Evolutionary conservation across 2,797 vertebrate species (phyloP).

Genomic region (Bucorvus abyssinicus): DNA sequence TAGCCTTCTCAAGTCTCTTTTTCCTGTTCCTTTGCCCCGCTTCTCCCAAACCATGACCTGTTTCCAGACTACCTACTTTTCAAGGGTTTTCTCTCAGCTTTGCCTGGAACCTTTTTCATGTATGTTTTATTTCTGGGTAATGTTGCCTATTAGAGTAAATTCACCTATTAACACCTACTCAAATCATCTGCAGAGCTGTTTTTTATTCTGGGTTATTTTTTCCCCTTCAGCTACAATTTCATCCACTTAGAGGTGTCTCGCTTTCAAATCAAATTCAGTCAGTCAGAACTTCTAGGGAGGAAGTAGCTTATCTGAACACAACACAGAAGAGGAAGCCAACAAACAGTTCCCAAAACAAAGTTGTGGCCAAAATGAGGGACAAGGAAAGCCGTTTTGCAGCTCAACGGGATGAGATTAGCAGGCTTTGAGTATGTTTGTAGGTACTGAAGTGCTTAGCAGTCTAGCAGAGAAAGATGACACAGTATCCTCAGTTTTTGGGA

Average conservation of each 20-base stretch:
- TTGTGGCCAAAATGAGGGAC: not conserved
- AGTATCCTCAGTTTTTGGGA: not conserved
- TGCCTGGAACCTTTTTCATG: not conserved
- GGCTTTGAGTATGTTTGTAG: not conserved
- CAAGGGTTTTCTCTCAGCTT: not conserved
- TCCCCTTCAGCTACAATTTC: not conserved
- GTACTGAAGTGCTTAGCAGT: not conserved
- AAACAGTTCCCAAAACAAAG: not conserved
- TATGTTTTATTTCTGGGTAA: not conserved
- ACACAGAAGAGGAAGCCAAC: not conserved
- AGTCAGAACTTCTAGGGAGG: not conserved
- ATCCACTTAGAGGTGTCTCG: not conserved
- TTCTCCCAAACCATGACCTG: not conserved
- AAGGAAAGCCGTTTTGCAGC: not conserved
- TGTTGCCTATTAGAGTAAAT: not conserved
- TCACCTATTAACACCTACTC: not conserved
- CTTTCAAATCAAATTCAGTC: not conserved
- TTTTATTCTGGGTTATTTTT: not conserved
- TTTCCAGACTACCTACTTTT: not conserved
- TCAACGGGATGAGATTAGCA: not conserved
- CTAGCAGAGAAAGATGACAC: not conserved
- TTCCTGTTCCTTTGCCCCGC: not conserved
- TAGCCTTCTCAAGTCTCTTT: not conserved
- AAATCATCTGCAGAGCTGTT: not conserved
- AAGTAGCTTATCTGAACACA: not conserved